Conservation (phyloP, 2,113 vertebrate species). For the Petrocephalus zakoni region DNA sequence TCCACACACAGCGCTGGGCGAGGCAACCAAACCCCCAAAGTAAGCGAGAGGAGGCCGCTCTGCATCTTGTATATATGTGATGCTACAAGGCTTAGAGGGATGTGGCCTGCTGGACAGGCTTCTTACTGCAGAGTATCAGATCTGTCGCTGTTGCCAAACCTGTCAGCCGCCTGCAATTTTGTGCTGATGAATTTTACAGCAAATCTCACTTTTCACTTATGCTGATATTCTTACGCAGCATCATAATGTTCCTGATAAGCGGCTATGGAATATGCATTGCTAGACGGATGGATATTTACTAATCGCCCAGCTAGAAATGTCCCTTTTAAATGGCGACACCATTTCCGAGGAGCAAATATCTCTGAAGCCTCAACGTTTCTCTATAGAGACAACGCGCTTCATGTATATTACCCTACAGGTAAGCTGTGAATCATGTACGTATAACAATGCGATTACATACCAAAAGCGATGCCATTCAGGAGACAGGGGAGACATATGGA, state of each 20-base stretch:
- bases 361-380: background rate
- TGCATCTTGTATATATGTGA: background rate
- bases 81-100: background rate
- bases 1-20: background rate
- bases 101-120: background rate
- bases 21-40: background rate
- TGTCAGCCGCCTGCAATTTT: background rate
- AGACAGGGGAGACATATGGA: background rate
- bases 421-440: background rate
- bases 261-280: background rate
- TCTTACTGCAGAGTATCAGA: background rate
- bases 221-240: background rate
- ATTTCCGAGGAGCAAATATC: background rate
- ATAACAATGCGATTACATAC: background rate
- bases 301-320: background rate
- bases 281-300: background rate
- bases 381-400: background rate
- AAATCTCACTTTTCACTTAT: background rate
- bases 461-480: background rate
- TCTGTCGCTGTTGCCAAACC: background rate
- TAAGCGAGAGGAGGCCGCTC: background rate
- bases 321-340: background rate
- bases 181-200: background rate
- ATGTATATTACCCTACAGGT: background rate
- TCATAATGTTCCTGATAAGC: background rate